Base-by-base conservation (phyloP, 1,140 invertebrate species). In the Drosophila busckii region DNA sequence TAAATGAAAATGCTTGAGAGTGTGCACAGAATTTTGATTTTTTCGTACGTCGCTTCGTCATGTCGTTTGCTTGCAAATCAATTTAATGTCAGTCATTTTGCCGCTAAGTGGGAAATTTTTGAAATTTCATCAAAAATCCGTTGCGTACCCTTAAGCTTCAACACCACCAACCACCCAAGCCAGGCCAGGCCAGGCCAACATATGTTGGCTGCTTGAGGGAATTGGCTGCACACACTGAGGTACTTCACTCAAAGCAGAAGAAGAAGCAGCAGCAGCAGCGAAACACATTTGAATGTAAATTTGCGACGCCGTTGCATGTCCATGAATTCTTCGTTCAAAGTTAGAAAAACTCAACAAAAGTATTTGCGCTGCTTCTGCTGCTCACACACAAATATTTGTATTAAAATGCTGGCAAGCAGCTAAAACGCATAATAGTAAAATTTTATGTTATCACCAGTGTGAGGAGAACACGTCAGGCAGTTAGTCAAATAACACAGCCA, bases 381-480 rank as follows among this genome's bases (percentile, higher is more conserved):
- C n/a, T n/a, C n/a, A n/a, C n/a, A n/a, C n/a, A 69, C 65, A 82
- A 83, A 82, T 82, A 75, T 82, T n/a, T 82, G 73, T 85, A 86
- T 86, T 86, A 86, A 86, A 86, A 86, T 86, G 83, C 83, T 86
- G 60, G 83, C 85, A 76, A 78, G 78, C 84, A 86, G 73, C 82
- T 84, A 80, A 85, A 86, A 71, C 83, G 78, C 84, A 86, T 86
- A 84, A 86, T 80, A 84, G 78, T 86, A 85, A 85, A 86, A 86
- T 86, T 86, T 86, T 86, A 86, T 80, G 84, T 84, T 86, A 86
- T 84, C 71, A 56, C 84, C 78, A 64, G 61, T 68, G 71, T 80
- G 75, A 80, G 70, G 73, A 75, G 85, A 86, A 85, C 84, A 86
- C 76, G 75, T 80, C 73, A 80, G 75, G 69, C 73, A 80, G 73